Evolutionary conservation across 2,113 vertebrate species (phyloP), one percentile per base, ranked within the genome.

Genomic region (Stegastes partitus): DNA sequence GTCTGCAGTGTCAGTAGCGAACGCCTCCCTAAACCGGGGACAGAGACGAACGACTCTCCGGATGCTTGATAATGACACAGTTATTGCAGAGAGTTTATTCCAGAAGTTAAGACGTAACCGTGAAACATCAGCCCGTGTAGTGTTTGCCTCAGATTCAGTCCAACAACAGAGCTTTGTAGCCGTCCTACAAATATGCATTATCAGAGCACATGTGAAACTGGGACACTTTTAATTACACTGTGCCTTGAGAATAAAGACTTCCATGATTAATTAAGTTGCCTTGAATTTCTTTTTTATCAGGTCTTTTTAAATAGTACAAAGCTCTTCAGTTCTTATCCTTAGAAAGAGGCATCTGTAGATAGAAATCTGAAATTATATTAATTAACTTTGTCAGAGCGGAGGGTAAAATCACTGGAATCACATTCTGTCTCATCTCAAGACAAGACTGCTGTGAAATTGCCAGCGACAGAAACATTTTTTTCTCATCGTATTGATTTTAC

Each of bases 21-120:
- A 42, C 47, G 21, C 45, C 53, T 80, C 37, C 47, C 19, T 39
- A 44, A 23, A 65, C 31, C 4, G 21, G 51, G 49, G 28, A 39
- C 5, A 31, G 31, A 58, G 21, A 56, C 72, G 44, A 71, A 70
- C 67, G 65, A 81, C 23, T 39, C 53, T 45, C 61, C 44, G 57
- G 73, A 69, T 78, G 61, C 53, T 65, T 34, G 63, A 57, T 81
- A 78, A 88, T 78, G 66, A 67, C 73, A 74, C 25, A 34, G 57
- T 75, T 57, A 81, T 77, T 81, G 67, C 49, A 68, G 53, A 45
- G 44, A 55, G 39, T 87, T 70, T 64, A 74, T 50, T 74, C 28
- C 37, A 21, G 21, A 74, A 44, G 68, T 31, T 45, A 39, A 25
- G 3, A 11, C 49, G 4, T 42, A 68, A 72, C 56, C 15, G n/a